These are phyloP conservation scores for Electrona antarctica DNA, from an alignment of 2,113 vertebrate species.

Conservation along the genomic window DNA sequence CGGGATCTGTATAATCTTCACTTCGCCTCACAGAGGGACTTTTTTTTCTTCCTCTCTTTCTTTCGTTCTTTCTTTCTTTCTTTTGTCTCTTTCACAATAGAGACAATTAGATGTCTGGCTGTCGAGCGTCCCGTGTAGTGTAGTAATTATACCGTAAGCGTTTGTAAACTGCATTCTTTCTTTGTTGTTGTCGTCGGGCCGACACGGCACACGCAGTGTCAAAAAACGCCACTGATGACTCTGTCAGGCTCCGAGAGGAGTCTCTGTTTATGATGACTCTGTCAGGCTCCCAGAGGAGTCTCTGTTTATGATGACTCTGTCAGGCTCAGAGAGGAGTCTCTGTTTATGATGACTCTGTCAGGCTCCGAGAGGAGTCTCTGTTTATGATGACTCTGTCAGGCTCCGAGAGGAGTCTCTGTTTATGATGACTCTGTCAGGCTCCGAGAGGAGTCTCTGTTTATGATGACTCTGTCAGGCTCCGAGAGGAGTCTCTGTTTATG, in stretches of 20 bases:
- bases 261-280: too few species aligned
- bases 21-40: conserved; percentile 2
- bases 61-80: too few species aligned
- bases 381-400: neutral
- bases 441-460: neutral
- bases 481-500: neutral
- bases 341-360: neutral
- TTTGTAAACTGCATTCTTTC: conserved; percentile 46
- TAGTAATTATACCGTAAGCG: conserved; percentile 35
- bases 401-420: neutral
- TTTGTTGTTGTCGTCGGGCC: conserved; percentile 29
- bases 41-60: too few species aligned
- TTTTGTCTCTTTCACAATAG: conserved; percentile 27
- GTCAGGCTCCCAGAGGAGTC: neutral
- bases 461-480: neutral
- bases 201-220: neutral
- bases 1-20: conserved; percentile 39
- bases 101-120: conserved; percentile 29
- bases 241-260: neutral
- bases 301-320: neutral
- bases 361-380: neutral
- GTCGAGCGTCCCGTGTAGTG: neutral
- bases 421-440: neutral
- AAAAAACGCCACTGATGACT: neutral
- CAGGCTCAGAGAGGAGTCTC: neutral